Evolutionary conservation across 2,888 invertebrate species (phyloP).

Genomic region (Drosophila acutilabella): DNA sequence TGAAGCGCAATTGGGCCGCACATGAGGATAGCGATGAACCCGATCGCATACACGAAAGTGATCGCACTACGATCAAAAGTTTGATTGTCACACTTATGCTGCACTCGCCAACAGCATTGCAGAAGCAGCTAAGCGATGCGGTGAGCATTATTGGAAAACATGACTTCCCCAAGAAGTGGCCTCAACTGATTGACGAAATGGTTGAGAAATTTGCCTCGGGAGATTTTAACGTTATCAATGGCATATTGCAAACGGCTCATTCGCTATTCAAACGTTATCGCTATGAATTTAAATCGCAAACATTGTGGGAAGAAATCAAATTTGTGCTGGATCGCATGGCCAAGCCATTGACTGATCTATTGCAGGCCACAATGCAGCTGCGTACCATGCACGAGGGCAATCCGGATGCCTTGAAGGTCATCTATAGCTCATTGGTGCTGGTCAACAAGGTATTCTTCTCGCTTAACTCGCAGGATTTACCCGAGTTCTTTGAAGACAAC

Average conservation of each 20-base stretch:
- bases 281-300: constrained; percentile 97
- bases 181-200: constrained; percentile 96
- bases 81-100: constrained; percentile 97
- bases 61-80: constrained; percentile 92
- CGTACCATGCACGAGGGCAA: constrained; percentile 92
- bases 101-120: constrained; percentile 94
- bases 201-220: constrained; percentile 95
- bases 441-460: constrained; percentile 98
- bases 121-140: constrained; percentile 97
- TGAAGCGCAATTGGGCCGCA: constrained; percentile 96
- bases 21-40: constrained; percentile 89
- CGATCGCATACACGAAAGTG: constrained; percentile 92
- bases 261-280: constrained; percentile 98
- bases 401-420: constrained; percentile 92
- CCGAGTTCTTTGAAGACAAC: constrained; percentile 99
- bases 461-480: constrained; percentile 98
- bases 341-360: constrained; percentile 95
- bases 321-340: constrained; percentile 97
- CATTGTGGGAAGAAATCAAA: constrained; percentile 98
- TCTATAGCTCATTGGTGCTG: constrained; percentile 94
- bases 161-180: constrained; percentile 99
- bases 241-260: constrained; percentile 97
- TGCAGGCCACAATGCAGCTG: constrained; percentile 94
- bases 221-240: constrained; percentile 97
- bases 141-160: constrained; percentile 98